phyloP scores from a whole-genome alignment of 2,888 invertebrate species.

The Criorhina ranunculi region DNA sequence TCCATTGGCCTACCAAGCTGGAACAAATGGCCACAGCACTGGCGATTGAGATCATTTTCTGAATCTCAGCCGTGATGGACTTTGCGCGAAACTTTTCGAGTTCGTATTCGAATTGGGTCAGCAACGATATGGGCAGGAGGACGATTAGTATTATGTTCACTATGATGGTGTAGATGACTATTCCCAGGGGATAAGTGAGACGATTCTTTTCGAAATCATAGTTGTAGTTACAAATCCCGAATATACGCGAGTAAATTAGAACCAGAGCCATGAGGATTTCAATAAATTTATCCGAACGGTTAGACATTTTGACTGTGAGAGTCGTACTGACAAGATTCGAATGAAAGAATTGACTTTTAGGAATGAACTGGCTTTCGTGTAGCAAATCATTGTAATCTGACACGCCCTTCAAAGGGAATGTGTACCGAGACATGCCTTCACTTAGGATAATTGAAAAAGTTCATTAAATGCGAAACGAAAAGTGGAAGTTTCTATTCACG shows the following conservation, averaged over 20 bases:
- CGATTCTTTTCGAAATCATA: slow-evolving; percentile 42
- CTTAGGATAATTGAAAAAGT: slow-evolving; percentile 5
- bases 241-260: slow-evolving; percentile 44
- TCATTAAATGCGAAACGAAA: too few relatives aligned
- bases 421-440: background rate
- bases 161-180: slow-evolving; percentile 26
- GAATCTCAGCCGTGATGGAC: slow-evolving; percentile 1
- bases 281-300: slow-evolving; percentile 32
- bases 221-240: slow-evolving; percentile 49
- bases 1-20: slow-evolving; percentile 45
- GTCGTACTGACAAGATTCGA: background rate
- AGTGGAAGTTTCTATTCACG: too few relatives aligned
- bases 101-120: background rate
- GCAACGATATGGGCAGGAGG: slow-evolving; percentile 30
- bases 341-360: background rate
- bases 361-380: slow-evolving; percentile 4
- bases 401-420: background rate
- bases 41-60: slow-evolving; percentile 13
- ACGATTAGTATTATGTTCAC: slow-evolving; percentile 11
- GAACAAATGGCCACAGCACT: slow-evolving; percentile 20
- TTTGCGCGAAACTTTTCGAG: background rate
- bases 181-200: background rate
- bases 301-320: slow-evolving; percentile 31
- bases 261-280: slow-evolving; percentile 22
- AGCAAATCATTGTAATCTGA: background rate